A percentile compares a stretch with the other conserved stretches of the same genome.
Evolutionary conservation across 2,888 invertebrate species (phyloP).

Genomic region (Pharmacophagus antenor): DNA sequence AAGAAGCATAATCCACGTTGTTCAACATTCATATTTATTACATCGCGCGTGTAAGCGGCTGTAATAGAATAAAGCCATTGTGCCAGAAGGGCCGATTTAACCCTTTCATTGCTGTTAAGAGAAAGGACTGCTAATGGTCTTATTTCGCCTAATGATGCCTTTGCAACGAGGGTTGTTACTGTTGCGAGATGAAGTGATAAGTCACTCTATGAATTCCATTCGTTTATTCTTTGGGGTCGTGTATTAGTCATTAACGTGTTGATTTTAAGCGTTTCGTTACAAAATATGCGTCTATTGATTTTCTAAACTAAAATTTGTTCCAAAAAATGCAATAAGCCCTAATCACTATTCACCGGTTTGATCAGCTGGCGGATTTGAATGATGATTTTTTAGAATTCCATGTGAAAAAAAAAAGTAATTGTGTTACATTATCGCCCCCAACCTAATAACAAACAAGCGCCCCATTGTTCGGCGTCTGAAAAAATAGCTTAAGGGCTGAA

Average conservation of each 20-base stretch:
- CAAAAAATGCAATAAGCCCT: slow-evolving; percentile 46
- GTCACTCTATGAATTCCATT: slow-evolving; percentile 66
- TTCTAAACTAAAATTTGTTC: slow-evolving; percentile 10
- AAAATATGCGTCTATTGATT: slow-evolving; percentile 4
- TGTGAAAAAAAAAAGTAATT: slow-evolving; percentile 69
- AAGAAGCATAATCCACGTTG: slow-evolving; percentile 73
- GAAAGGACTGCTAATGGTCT: slow-evolving; percentile 80
- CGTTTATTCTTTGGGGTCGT: slow-evolving; percentile 49
- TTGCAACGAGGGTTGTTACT: slow-evolving; percentile 62
- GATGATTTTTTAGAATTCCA: slow-evolving; percentile 70
- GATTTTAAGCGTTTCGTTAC: slow-evolving; percentile 13
- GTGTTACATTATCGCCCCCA: slow-evolving; percentile 80
- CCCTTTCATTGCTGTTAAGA: slow-evolving; percentile 75
- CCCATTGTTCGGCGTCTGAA: slow-evolving; percentile 78
- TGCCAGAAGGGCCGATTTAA: slow-evolving; percentile 74
- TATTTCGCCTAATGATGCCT: slow-evolving; percentile 78
- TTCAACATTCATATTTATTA: slow-evolving; percentile 80
- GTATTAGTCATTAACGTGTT: slow-evolving; percentile 31
- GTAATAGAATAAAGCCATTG: slow-evolving; percentile 77
- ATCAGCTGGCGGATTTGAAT: slow-evolving; percentile 79
- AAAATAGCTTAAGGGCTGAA: slow-evolving; percentile 80
- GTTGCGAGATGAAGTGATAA: slow-evolving; percentile 76
- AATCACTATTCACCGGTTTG: slow-evolving; percentile 64
- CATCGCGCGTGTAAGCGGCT: slow-evolving; percentile 77
- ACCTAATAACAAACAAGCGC: slow-evolving; percentile 77